Conservation (phyloP, 2,888 invertebrate genomes). For the Cheilosia variabilis region DNA sequence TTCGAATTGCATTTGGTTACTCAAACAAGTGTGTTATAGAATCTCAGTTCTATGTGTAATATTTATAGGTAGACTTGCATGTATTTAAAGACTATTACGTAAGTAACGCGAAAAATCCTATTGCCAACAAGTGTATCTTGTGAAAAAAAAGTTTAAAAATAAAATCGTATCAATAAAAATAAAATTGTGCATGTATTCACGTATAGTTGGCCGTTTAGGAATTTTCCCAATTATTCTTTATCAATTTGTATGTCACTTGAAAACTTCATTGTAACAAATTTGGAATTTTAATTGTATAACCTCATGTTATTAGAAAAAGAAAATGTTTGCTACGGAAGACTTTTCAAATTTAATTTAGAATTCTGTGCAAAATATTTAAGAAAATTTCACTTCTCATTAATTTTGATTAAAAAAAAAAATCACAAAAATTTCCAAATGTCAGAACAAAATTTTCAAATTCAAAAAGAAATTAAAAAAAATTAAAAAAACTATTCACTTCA, state of each 20-base stretch:
- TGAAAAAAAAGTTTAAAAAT: constrained; percentile 12
- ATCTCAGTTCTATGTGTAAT: constrained; percentile 14
- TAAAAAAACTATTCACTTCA: constrained; percentile 4
- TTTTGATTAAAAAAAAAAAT: too few relatives aligned
- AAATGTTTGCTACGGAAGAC: too few relatives aligned
- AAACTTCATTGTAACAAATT: background rate
- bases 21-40: constrained; percentile 52
- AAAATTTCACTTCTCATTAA: too few relatives aligned
- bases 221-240: constrained; percentile 3
- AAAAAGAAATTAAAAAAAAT: background rate
- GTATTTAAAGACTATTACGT: constrained; percentile 60
- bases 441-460: too few relatives aligned
- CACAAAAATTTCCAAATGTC: too few relatives aligned
- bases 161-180: constrained; percentile 12
- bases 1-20: constrained; percentile 57
- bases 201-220: background rate
- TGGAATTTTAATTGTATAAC: constrained; percentile 1
- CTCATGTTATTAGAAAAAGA: background rate
- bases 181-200: background rate
- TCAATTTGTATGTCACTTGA: constrained; percentile 1
- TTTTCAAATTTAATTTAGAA: background rate
- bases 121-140: constrained; percentile 39
- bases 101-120: constrained; percentile 56
- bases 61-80: constrained; percentile 29
- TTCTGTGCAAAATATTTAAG: constrained; percentile 1